Conservation (phyloP, 2,113 vertebrate genomes). For the Motacilla tschutschensis region DNA sequence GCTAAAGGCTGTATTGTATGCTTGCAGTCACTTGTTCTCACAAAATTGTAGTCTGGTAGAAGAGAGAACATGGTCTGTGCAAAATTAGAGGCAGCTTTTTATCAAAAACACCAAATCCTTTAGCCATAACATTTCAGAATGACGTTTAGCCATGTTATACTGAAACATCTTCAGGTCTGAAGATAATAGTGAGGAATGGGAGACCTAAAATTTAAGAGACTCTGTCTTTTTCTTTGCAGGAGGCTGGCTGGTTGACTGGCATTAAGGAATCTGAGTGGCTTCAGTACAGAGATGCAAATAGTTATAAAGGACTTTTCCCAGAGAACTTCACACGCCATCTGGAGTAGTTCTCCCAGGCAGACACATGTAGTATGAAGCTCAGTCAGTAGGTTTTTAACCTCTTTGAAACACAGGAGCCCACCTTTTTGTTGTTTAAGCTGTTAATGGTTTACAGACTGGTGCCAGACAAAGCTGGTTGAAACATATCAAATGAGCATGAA, state of each 20-base stretch:
- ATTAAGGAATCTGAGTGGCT: slow-evolving; percentile 89
- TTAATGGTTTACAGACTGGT: slow-evolving; percentile 58
- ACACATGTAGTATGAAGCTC: background rate
- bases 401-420: slow-evolving; percentile 60
- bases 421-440: slow-evolving; percentile 53
- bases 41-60: background rate
- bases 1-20: fast-evolving
- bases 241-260: slow-evolving; percentile 95
- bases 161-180: background rate
- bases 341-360: slow-evolving; percentile 68
- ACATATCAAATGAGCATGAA: slow-evolving; percentile 66
- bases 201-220: background rate
- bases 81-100: background rate
- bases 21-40: background rate
- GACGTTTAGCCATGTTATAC: background rate
- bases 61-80: background rate
- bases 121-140: too few relatives aligned
- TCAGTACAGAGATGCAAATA: slow-evolving; percentile 70
- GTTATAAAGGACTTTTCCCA: slow-evolving; percentile 92
- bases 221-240: slow-evolving; percentile 75
- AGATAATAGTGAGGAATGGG: background rate
- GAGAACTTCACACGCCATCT: slow-evolving; percentile 89
- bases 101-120: background rate
- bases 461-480: slow-evolving; percentile 61
- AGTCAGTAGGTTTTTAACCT: slow-evolving; percentile 57